Percentiles rank a stretch among this genome's conserved stretches.
These are phyloP conservation scores for Corella eumyota DNA, from an alignment of 23 tunicate species.

Conservation along the genomic window DNA sequence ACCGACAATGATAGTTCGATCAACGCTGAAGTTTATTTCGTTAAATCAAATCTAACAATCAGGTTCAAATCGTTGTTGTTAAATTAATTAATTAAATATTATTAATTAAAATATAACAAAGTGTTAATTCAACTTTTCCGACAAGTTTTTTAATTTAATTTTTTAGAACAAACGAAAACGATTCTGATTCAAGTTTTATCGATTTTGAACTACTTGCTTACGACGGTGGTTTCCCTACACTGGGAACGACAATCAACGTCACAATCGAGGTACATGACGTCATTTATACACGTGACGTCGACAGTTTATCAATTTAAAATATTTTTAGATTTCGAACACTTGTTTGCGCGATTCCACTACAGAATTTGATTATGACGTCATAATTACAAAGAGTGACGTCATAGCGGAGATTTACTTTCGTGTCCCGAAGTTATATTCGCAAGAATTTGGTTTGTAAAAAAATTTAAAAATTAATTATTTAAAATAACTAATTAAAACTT, in stretches of 20 bases:
- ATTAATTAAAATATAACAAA: neutral
- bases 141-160: neutral
- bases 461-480: neutral
- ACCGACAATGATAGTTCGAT: slow-evolving; percentile 11
- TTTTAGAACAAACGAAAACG: no score
- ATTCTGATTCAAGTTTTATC: neutral
- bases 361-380: no score
- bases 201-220: slow-evolving; percentile 15
- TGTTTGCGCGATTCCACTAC: slow-evolving; percentile 13
- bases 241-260: slow-evolving; percentile 5
- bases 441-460: neutral
- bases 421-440: slow-evolving; percentile 14
- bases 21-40: slow-evolving; percentile 3
- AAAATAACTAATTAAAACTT: neutral
- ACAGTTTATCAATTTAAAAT: no score
- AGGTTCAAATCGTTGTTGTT: slow-evolving; percentile 1
- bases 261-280: slow-evolving; percentile 5
- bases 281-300: no score
- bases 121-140: neutral
- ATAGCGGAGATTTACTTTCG: slow-evolving; percentile 6
- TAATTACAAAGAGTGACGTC: no score
- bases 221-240: slow-evolving; percentile 17
- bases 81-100: neutral
- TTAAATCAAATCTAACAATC: neutral
- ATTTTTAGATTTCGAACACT: slow-evolving; percentile 19